A percentile compares a stretch with the other conserved stretches of the same genome.
phyloP scores from a whole-genome alignment of 2,797 vertebrate genomes.

The Taeniopygia guttata region DNA sequence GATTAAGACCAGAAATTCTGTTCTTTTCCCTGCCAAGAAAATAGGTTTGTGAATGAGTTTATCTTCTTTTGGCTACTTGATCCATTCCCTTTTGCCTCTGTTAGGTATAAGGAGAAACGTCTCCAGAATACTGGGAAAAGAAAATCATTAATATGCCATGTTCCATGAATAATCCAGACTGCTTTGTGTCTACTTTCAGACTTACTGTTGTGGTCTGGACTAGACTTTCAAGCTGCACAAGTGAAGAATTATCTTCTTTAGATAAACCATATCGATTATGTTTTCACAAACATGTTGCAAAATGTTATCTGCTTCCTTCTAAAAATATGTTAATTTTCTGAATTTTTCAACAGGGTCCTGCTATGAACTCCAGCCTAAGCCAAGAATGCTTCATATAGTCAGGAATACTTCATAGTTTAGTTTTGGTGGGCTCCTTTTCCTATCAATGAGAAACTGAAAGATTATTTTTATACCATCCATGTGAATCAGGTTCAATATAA shows the following conservation, averaged over 20 bases:
- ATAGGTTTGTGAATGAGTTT: background rate
- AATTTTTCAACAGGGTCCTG: background rate
- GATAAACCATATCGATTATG: background rate
- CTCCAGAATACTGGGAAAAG: background rate
- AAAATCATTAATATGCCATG: background rate
- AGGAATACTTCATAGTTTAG: background rate
- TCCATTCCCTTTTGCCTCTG: background rate
- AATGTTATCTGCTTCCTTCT: background rate
- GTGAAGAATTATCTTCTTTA: background rate
- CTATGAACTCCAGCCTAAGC: background rate
- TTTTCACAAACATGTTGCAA: background rate
- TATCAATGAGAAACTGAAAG: background rate
- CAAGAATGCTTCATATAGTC: background rate
- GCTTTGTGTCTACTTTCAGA: background rate
- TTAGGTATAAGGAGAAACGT: background rate
- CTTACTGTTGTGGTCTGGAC: background rate
- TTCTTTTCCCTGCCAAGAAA: background rate
- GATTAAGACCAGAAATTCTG: background rate
- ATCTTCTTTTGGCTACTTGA: background rate
- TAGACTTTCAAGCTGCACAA: background rate
- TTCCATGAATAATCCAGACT: background rate
- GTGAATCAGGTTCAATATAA: background rate
- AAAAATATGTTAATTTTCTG: background rate
- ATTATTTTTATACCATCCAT: background rate
- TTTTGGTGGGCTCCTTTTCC: background rate